Evolutionary conservation across 2,113 vertebrate species (phyloP).

Genomic region (Carettochelys insculpta): DNA sequence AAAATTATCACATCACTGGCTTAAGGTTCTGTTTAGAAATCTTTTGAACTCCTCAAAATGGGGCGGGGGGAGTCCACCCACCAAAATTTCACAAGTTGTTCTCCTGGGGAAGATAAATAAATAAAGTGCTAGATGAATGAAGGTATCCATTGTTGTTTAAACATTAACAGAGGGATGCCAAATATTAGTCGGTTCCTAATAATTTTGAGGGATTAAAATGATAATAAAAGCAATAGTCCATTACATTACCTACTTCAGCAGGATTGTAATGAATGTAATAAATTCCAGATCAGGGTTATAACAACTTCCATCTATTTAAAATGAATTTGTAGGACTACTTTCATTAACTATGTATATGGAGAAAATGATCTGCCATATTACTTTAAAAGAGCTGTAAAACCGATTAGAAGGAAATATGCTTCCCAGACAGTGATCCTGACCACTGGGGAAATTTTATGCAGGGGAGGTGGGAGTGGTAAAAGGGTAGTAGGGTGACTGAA

Average conservation of each 20-base stretch:
- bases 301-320: conserved; percentile 90
- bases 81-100: conserved; percentile 45
- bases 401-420: conserved; percentile 86
- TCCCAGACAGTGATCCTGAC: conserved; percentile 73
- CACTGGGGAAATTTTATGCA: conserved; percentile 63
- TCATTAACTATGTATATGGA: conserved; percentile 88
- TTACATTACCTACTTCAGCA: conserved; percentile 91
- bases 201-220: conserved; percentile 90
- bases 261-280: conserved; percentile 88
- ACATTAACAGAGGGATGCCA: conserved; percentile 85
- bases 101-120: conserved; percentile 30
- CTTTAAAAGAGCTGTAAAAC: conserved; percentile 87
- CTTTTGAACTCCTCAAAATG: conserved; percentile 59
- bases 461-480: conserved; percentile 13
- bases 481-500: conserved; percentile 1
- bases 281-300: conserved; percentile 88
- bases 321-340: conserved; percentile 90
- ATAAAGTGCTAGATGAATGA: conserved; percentile 81
- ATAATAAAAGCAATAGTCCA: conserved; percentile 91
- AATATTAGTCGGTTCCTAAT: conserved; percentile 88
- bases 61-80: not conserved
- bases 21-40: conserved; percentile 69
- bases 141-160: conserved; percentile 86
- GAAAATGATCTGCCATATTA: conserved; percentile 87
- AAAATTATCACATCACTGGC: conserved; percentile 56